These are phyloP conservation scores for Tortricodes alternella DNA, from an alignment of 2,888 invertebrate genomes.

Conservation along the genomic window DNA sequence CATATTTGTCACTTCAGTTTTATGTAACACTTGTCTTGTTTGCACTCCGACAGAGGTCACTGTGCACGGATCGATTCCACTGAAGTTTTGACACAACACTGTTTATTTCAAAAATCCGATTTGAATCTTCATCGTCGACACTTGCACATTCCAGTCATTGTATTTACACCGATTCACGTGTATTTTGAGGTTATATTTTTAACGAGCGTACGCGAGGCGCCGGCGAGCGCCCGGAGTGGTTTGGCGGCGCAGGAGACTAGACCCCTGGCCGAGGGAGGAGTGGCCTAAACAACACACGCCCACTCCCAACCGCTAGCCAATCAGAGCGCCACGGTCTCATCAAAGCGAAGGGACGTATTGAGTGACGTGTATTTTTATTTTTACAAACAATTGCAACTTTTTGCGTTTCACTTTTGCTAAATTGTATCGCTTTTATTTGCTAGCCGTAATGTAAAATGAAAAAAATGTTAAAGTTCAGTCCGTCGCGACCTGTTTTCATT, in stretches of 20 bases:
- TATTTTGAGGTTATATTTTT: constrained; percentile 52
- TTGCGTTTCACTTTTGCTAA: constrained; percentile 55
- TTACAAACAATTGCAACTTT: constrained; percentile 63
- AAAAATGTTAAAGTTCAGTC: constrained; percentile 27
- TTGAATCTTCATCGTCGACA: constrained; percentile 38
- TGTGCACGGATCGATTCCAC: constrained; percentile 58
- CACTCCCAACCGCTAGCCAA: constrained; percentile 54
- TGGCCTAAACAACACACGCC: constrained; percentile 63
- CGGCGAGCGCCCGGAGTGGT: constrained; percentile 77
- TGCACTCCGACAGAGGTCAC: constrained; percentile 61
- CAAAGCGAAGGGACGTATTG: constrained; percentile 77
- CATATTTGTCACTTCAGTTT: constrained; percentile 40
- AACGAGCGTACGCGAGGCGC: constrained; percentile 69
- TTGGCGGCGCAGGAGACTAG: constrained; percentile 61
- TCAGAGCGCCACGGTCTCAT: constrained; percentile 53
- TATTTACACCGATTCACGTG: constrained; percentile 42
- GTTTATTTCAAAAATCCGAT: constrained; percentile 44
- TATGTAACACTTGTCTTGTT: constrained; percentile 32
- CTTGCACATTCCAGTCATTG: constrained; percentile 28
- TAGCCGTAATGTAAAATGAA: constrained; percentile 59
- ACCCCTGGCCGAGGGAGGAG: constrained; percentile 73
- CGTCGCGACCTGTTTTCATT: constrained; percentile 21
- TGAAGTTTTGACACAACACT: constrained; percentile 37
- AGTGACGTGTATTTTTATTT: constrained; percentile 72
- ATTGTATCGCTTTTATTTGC: constrained; percentile 60